Evolutionary conservation across 1,140 invertebrate species (phyloP).

Genomic region (Pseudomyrmex cubaensis): DNA sequence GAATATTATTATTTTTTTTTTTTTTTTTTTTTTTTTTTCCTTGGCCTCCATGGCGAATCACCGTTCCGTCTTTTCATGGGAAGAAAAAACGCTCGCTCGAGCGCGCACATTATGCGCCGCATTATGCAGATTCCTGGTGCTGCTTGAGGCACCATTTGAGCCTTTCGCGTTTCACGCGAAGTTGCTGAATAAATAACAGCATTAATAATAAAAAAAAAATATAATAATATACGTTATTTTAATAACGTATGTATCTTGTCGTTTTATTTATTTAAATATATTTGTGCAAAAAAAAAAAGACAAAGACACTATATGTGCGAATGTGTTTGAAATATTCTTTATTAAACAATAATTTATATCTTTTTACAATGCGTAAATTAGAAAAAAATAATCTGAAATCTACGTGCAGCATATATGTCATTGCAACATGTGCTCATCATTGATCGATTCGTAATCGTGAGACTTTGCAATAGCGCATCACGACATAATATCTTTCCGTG

Average conservation of each 20-base stretch:
- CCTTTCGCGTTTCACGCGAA: background rate
- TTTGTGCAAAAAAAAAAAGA: too few species aligned
- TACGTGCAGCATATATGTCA: too few species aligned
- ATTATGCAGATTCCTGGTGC: constrained; percentile 47
- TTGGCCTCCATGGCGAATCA: constrained; percentile 73
- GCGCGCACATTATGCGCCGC: constrained; percentile 47
- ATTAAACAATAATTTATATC: background rate
- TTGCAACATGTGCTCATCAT: too few species aligned
- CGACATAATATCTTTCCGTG: constrained; percentile 51
- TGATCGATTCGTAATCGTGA: constrained; percentile 42
- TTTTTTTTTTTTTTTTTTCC: constrained; percentile 60
- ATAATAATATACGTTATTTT: background rate
- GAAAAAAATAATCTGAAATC: too few species aligned
- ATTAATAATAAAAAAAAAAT: background rate
- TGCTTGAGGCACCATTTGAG: constrained; percentile 17
- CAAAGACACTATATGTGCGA: too few species aligned
- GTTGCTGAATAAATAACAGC: constrained; percentile 7
- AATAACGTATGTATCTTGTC: background rate
- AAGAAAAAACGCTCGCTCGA: constrained; percentile 49
- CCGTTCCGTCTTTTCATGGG: constrained; percentile 62
- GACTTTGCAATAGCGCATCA: constrained; percentile 62
- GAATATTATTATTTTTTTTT: background rate
- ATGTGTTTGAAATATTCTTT: too few species aligned
- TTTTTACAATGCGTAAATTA: background rate
- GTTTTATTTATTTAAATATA: background rate